Conservation (phyloP, 2,113 vertebrate genomes). For the Struthio camelus region DNA sequence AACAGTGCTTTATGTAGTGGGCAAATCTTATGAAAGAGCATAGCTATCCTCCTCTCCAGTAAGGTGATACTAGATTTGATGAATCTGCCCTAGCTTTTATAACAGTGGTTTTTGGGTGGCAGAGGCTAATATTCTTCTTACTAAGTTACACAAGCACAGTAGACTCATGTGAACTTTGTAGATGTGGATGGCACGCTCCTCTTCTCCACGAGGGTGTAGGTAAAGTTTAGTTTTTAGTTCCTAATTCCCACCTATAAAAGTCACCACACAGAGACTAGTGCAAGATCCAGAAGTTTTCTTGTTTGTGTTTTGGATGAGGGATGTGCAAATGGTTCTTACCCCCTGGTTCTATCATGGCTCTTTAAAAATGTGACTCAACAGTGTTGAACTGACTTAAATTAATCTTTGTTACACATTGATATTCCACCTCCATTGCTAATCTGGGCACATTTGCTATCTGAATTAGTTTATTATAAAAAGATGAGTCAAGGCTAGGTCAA, state of each 20-base stretch:
- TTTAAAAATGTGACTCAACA: neutral
- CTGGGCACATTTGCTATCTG: neutral
- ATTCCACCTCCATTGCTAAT: neutral
- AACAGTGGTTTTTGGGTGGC: neutral
- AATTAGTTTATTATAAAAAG: neutral
- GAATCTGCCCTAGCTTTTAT: neutral
- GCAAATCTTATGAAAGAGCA: neutral
- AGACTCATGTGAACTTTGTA: neutral
- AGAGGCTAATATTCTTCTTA: neutral
- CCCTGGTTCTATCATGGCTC: neutral
- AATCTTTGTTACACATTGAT: neutral
- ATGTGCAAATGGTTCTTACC: neutral
- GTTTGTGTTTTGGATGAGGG: neutral
- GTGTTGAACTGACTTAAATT: neutral
- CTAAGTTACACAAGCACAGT: fast-evolving
- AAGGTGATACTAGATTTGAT: neutral
- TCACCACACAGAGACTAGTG: fast-evolving
- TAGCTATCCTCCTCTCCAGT: neutral
- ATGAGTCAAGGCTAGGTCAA: neutral
- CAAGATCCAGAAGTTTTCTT: neutral
- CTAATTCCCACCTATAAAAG: neutral
- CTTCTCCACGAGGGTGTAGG: neutral
- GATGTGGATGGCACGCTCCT: neutral
- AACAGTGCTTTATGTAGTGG: neutral
- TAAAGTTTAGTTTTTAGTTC: neutral